Base-by-base conservation (phyloP, 2,888 invertebrate species). In the Aphidoletes aphidimyza region DNA sequence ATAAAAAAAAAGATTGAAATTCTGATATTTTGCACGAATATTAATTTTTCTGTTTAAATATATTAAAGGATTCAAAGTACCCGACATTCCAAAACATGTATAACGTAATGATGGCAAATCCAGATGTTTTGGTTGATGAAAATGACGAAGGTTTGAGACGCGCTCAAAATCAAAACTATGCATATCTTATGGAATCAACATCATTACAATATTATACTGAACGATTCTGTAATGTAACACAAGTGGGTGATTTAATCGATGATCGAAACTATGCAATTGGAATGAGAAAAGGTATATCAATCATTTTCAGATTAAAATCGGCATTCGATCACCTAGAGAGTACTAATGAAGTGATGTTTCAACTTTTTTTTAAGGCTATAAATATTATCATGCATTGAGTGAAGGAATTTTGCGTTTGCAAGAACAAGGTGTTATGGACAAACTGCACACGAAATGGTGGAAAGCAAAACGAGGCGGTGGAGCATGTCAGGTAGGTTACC, bases 391-490 rank as follows among this genome's bases (percentile, higher is more conserved):
- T 45, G 45, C 86, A 91, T 98, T 85, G 85, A 96, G 95, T 88
- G 93, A 94, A 87, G 96, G 95, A 83, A 93, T 98, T 86, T 91
- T 97, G 85, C 94, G 93, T 88, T 91, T 98, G 85, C 97, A 97
- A 91, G 97, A 98, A 90, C 92, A 92, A 85, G 97, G 97, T 34
- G 91, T 92, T 86, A 91, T 98, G 85, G 93, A 93, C 30, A 92
- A 92, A 87, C 92, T 97, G 91, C 96, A 96, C 90, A 93, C 93
- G 85, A 94, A 94, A 88, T 98, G 97, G 97, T 98, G 97, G 97
- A 94, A 95, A 88, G 94, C 95, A 89, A 94, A 94, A 89, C 91
- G 94, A 86, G 95, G 94, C 22, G 94, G 94, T 49, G 94, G 94
- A 85, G 93, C 93, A 54, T 95, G 94, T 88, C 91, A 92, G 89